Evolutionary conservation across 2,888 invertebrate species (phyloP), one percentile per base, ranked within the genome.

Genomic region (Deilephila porcellus): DNA sequence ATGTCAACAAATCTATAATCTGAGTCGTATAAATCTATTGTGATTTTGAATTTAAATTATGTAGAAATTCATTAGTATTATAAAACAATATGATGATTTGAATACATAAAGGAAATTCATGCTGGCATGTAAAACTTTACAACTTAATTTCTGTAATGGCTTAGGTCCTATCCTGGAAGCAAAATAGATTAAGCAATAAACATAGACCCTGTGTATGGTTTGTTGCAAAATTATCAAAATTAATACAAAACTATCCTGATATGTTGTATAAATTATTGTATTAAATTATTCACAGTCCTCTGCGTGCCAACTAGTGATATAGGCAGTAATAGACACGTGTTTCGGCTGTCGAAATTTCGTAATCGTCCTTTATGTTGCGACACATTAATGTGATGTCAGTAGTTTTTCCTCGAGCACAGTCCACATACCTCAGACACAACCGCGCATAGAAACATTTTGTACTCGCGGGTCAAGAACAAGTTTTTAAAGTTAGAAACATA

Each of bases 401-500:
- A 67, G 52, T 25, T 67, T 67, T 52, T 45, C 64, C 20, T 52
- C 25, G 25, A 45, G 17, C 67, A 67, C 67, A 67, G 45, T 67
- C 25, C 45, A 67, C 67, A 67, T 52, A 67, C 25, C 45, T 25
- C 17, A 52, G n/a, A 20, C 45, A n/a, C 64, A 25, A 25, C 45
- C 1, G n/a, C 17, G n/a, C 56, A 56, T n/a, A 45, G 56, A 60
- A 70, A 70, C 70, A 62, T 62, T 60, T 56, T 34, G 63, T 70
- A 73, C 60, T 70, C 29, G 25, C 52, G 67, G 73, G 70, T 71
- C 73, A 32, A 71, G 34, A 71, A 74, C 74, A 29, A 60, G 67
- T 56, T 76, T 73, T 59, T 64, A 71, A 74, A 73, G 45, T 64
- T 74, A 73, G 71, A 72, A 53, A 74, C 70, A 72, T 62, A 74